Base-by-base conservation (phyloP, 1,140 invertebrate species). In the Pteromalus puparum region DNA sequence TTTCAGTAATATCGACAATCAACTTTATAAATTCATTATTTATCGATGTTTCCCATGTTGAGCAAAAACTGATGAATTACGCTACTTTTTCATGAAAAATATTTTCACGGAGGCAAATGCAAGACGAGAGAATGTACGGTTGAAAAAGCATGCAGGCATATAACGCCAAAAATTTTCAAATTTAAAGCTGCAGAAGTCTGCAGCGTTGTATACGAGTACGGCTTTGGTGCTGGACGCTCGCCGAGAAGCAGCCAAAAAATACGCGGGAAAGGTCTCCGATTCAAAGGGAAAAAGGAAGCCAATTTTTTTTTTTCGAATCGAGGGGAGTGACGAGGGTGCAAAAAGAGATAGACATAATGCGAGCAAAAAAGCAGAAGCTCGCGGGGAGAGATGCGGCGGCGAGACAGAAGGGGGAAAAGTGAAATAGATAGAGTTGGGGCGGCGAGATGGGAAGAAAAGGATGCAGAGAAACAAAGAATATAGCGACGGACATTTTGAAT, bases 111-210 rank as follows among this genome's bases (percentile, higher is more conserved):
- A 38, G 3, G 72, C 0, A 74, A 21, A 42, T 74, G 24, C 9
- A 28, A 30, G 24, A 70, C 28, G 24, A 26, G 28, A 70, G 10
- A 70, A 70, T 13, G 28, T 5, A 28, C 68, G 12, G 21, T 1
- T 12, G 18, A 78, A 70, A 70, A 80, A 38, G 12, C 34, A 21
- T 30, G 4, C 18, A 4, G 72, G 34, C 72, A 5, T 34, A 34
- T 34, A 34, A 74, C 1, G 30, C 34, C 87, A 65, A 86, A 88
- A 89, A 89, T 89, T 89, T 90, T 87, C 77, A 77, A 90, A 90
- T 90, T 88, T 89, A 87, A 88, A 88, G 86, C 84, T 75, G 76
- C 74, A 85, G 76, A 87, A 86, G 86, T 84, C 28, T 65, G 53
- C 26, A 38, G 42, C 24, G 15, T 24, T 28, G 4, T 70, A 30